Evolutionary conservation across 2,797 vertebrate genomes (phyloP).

Genomic region (Pampus argenteus): DNA sequence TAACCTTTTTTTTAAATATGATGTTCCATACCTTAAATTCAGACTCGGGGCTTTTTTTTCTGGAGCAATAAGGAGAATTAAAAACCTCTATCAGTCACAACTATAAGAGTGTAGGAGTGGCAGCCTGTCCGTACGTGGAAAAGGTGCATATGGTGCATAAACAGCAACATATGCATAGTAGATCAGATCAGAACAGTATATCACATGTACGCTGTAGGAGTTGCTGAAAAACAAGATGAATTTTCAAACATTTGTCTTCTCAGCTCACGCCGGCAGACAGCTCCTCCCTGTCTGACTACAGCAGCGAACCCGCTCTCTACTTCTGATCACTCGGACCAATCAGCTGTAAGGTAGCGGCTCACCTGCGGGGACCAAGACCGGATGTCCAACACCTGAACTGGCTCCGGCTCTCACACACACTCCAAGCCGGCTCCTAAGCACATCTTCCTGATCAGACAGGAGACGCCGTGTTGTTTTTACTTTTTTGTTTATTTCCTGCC

Average conservation of each 20-base stretch:
- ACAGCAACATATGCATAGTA: too few species aligned
- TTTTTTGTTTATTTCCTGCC: constrained; percentile 51
- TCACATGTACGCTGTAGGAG: not conserved
- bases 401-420: constrained; percentile 54
- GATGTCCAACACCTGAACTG: constrained; percentile 36
- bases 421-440: constrained; percentile 58
- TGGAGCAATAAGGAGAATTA: not conserved
- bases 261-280: constrained; percentile 95
- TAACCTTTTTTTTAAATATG: not conserved
- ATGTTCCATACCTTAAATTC: not conserved
- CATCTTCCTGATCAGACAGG: constrained; percentile 49
- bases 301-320: constrained; percentile 96
- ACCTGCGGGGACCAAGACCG: too few species aligned
- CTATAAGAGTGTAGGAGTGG: too few species aligned
- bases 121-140: too few species aligned
- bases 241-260: not conserved
- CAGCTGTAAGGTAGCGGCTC: constrained; percentile 64
- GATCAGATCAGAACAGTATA: too few species aligned
- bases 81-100: too few species aligned
- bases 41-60: not conserved
- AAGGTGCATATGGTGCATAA: too few species aligned
- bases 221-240: not conserved
- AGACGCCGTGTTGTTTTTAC: constrained; percentile 18
- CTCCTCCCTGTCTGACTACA: constrained; percentile 92
- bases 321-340: constrained; percentile 85